Percentiles rank a stretch among this genome's conserved stretches.
These are phyloP conservation scores for Apoda limacodes DNA, from an alignment of 2,888 invertebrate species.

Conservation along the genomic window DNA sequence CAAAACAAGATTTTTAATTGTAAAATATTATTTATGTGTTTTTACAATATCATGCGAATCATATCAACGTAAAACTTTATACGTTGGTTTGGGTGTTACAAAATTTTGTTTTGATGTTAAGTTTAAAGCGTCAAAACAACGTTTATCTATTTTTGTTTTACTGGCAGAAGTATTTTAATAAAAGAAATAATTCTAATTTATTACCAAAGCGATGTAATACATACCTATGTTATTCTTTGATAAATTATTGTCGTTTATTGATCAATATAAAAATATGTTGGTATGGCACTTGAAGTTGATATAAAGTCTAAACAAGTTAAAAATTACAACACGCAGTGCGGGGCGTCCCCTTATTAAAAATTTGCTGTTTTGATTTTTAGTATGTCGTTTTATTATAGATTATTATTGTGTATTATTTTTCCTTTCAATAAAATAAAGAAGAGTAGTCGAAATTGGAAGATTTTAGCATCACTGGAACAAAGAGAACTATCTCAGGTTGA, in stretches of 20 bases:
- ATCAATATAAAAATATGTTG: no score
- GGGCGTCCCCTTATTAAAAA: no score
- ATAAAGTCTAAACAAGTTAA: no score
- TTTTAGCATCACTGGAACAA: slow-evolving; percentile 8
- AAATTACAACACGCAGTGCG: no score
- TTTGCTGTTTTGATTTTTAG: no score
- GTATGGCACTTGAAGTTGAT: no score
- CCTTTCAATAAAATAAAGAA: slow-evolving; percentile 3
- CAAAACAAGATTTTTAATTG: slow-evolving; percentile 12
- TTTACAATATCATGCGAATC: slow-evolving; percentile 8
- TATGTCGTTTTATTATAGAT: no score
- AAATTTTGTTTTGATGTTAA: slow-evolving; percentile 11
- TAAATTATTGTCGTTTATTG: no score
- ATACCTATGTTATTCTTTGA: no score
- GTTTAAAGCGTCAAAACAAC: slow-evolving; percentile 10
- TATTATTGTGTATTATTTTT: slow-evolving; percentile 2
- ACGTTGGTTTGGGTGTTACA: slow-evolving; percentile 12
- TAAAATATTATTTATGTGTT: slow-evolving; percentile 8
- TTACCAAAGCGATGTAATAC: slow-evolving; percentile 10
- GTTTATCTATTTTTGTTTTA: slow-evolving; percentile 12
- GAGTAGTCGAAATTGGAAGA: slow-evolving; percentile 4
- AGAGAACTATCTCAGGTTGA: no score
- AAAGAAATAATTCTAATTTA: slow-evolving; percentile 9
- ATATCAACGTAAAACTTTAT: slow-evolving; percentile 12
- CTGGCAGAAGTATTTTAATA: slow-evolving; percentile 11